phyloP scores from a whole-genome alignment of 2,888 invertebrate species.

The Melanchra persicariae region DNA sequence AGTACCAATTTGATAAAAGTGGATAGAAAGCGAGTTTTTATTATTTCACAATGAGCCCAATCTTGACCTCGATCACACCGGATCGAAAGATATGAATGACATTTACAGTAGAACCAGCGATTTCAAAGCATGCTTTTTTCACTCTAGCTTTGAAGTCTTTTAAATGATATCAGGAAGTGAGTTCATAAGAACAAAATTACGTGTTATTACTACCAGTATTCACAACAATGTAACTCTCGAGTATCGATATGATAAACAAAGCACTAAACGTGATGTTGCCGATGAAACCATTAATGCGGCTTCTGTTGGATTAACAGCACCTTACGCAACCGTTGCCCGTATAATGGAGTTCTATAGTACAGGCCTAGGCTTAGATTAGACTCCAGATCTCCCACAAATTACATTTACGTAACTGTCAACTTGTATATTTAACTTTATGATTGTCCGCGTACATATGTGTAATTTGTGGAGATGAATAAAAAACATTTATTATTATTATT shows the following conservation, averaged over 20 bases:
- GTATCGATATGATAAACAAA: conserved; percentile 27
- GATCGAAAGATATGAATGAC: background rate
- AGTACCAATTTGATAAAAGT: background rate
- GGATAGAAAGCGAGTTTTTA: background rate
- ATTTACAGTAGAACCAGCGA: background rate
- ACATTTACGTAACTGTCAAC: no score
- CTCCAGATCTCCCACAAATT: no score
- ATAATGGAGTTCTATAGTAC: no score
- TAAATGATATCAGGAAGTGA: background rate
- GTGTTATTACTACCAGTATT: conserved; percentile 6
- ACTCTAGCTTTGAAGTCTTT: background rate
- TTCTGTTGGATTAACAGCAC: conserved; percentile 41
- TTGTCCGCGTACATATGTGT: no score
- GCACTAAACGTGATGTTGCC: conserved; percentile 31
- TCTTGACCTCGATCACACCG: background rate
- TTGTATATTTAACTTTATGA: no score
- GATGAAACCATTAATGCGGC: conserved; percentile 37
- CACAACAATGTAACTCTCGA: conserved; percentile 10
- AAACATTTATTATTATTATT: no score
- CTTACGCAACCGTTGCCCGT: conserved; percentile 17
- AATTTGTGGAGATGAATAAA: no score
- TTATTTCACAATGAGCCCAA: background rate
- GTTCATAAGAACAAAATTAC: conserved; percentile 7
- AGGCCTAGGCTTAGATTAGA: no score
- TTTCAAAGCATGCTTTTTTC: background rate